Percentiles rank a stretch among this genome's conserved stretches.
Conservation (phyloP, 1,140 invertebrate species). For the Cataglyphis hispanica region DNA sequence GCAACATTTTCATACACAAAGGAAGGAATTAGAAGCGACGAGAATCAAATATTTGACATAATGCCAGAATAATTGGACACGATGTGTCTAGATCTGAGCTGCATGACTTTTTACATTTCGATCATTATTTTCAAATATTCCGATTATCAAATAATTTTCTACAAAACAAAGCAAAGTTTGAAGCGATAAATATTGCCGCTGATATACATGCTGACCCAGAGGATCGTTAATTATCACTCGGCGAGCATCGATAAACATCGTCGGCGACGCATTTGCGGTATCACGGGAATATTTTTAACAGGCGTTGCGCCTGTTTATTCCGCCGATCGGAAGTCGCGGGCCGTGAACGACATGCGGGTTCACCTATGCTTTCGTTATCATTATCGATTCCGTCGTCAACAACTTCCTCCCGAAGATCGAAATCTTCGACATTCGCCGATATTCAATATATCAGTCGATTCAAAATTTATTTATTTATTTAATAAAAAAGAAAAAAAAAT, state of each 20-base stretch:
- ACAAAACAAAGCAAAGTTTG: constrained; percentile 43
- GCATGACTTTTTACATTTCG: background rate
- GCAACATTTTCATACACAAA: background rate
- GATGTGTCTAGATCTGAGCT: background rate
- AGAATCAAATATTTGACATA: constrained; percentile 4
- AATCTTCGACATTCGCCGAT: background rate
- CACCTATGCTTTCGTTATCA: constrained; percentile 45
- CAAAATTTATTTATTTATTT: too few relatives aligned
- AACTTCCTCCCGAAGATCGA: background rate
- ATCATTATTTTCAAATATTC: background rate
- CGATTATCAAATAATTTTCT: background rate
- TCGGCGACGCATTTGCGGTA: constrained; percentile 49
- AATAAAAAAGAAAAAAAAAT: too few relatives aligned
- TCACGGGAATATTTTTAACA: constrained; percentile 51
- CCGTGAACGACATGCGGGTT: constrained; percentile 31
- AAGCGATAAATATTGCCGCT: constrained; percentile 49
- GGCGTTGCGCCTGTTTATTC: constrained; percentile 53
- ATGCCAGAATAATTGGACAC: background rate
- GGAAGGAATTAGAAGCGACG: background rate
- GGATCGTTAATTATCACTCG: constrained; percentile 63
- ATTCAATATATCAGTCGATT: background rate
- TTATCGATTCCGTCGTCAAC: constrained; percentile 46
- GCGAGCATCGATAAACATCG: constrained; percentile 60
- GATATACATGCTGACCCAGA: constrained; percentile 60
- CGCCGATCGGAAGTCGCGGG: constrained; percentile 49